Percentiles rank a stretch among this genome's conserved stretches.
phyloP scores from a whole-genome alignment of 1,140 invertebrate species.

The Wiebesia pumilae region DNA sequence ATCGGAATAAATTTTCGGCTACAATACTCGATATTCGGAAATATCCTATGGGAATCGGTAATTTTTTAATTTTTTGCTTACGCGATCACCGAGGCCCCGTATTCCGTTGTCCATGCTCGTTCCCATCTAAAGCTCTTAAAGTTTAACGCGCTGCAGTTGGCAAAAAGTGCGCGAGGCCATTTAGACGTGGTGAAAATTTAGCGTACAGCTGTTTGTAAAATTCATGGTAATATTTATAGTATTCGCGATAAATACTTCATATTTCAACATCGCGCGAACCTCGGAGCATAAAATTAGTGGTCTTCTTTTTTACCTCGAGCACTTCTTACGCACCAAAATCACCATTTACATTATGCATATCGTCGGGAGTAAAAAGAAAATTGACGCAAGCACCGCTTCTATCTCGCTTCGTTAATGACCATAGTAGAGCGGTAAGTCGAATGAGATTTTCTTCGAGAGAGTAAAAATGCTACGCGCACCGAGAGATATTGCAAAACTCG shows the following conservation, averaged over 20 bases:
- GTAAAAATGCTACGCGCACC: not conserved
- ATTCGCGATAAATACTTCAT: not conserved
- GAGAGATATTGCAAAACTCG: not conserved
- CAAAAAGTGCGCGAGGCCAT: not conserved
- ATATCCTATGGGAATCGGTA: not conserved
- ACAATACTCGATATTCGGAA: not conserved
- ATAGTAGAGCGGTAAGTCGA: not conserved
- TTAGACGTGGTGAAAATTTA: not conserved
- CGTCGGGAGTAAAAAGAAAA: not conserved
- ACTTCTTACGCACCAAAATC: not conserved
- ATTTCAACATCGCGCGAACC: not conserved
- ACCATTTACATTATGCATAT: not conserved
- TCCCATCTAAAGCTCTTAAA: not conserved
- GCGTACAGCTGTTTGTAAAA: not conserved
- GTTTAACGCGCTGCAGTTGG: not conserved
- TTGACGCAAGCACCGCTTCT: not conserved
- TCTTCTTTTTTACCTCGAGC: not conserved
- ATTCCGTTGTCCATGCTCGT: not conserved
- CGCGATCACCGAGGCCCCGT: not conserved
- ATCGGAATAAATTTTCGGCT: not conserved
- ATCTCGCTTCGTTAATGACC: constrained; percentile 1
- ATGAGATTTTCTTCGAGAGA: not conserved
- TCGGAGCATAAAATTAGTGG: not conserved
- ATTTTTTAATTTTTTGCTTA: not conserved
- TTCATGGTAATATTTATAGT: not conserved